Base-by-base conservation (phyloP, 2,797 vertebrate genomes). In the Loris lydekkerianus region DNA sequence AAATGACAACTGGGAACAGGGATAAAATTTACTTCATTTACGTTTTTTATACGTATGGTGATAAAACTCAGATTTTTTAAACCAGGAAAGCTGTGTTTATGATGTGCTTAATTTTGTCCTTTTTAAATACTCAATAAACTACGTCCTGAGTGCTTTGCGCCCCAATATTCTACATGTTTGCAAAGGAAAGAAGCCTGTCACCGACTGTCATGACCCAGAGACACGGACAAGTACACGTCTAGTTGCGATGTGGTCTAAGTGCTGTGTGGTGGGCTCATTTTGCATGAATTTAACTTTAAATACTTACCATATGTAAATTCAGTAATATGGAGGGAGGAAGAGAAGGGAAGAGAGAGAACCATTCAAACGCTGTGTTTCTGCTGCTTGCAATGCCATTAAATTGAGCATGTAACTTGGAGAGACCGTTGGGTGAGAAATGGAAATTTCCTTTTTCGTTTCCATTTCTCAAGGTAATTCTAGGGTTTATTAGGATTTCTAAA, bases 401-500 rank as follows among this genome's bases (percentile, higher is more conserved):
- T 4, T 7, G 34, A 49, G 34, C 31, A 40, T 4, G 7, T 27
- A 34, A 65, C 34, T 15, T 49, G 21, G 15, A 0, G 43, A 49
- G 15, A 83, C 53, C 58, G 7, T 14, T 3, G 56, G n/a, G 14
- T 40, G 69, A 63, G 40, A 92, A 77, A 84, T 37, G 34, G 67
- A 78, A 69, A 70, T 23, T 25, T 40, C 56, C 43, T 34, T 11
- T 56, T 75, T 63, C 37, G 40, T 31, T 81, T 93, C n/a, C 20
- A 21, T 43, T 89, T 25, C 53, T n/a, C 13, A 84, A 86, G 37
- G 70, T 23, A 46, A 90, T 49, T 89, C 60, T 31, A 25, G 18
- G 40, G 15, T 67, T 80, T 49, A 83, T 20, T 43, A 75, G 58
- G 56, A 63, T 21, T 87, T 92, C 69, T 85, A 43, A 92, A 78